Evolutionary conservation across 2,888 invertebrate genomes (phyloP), one percentile per base, ranked within the genome.

Genomic region (Drosophila rellima): DNA sequence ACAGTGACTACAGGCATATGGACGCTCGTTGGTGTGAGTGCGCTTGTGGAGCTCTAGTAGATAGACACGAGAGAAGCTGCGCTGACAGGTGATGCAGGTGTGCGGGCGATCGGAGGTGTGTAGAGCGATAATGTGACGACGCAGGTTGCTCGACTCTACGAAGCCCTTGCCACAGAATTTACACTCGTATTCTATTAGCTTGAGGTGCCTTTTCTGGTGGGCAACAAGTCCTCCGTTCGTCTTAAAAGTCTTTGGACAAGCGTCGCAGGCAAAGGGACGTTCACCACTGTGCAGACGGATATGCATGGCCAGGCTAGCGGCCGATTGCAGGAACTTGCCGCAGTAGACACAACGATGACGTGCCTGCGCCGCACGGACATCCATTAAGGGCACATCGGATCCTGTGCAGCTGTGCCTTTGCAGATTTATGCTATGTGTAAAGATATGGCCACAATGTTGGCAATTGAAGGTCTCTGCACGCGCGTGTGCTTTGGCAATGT

Each of bases 21-120:
- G 92, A 37, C 90, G 89, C 50, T 92, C 92, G 0, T 92, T 91
- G 1, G 92, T 92, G 42, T 92, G 92, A 0, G 85, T 91, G 17
- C 92, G 88, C 50, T 78, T 80, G 5, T 94, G 92, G 7, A 94
- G 92, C 76, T 94, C 94, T 0, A 92, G 70, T 47, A 91, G 68
- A 60, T 90, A 92, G 5, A 92, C 91, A 2, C 91, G 85, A 0
- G 91, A 74, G 63, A 92, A 92, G 2, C 83, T 84, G 33, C 89
- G 82, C 5, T 87, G 82, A 50, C 92, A 92, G 1, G 87, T 45
- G n/a, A 85, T 88, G 59, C 92, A 92, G 3, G 67, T 68, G 59
- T 92, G 91, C 0, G 92, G 92, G 13, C 90, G 89, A 31, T 91
- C 91, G 0, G 90, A 86, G 3, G 91, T 92, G 65, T 92, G 92